These are phyloP conservation scores for Emys orbicularis DNA, from an alignment of 2,797 vertebrate genomes.

Conservation along the genomic window DNA sequence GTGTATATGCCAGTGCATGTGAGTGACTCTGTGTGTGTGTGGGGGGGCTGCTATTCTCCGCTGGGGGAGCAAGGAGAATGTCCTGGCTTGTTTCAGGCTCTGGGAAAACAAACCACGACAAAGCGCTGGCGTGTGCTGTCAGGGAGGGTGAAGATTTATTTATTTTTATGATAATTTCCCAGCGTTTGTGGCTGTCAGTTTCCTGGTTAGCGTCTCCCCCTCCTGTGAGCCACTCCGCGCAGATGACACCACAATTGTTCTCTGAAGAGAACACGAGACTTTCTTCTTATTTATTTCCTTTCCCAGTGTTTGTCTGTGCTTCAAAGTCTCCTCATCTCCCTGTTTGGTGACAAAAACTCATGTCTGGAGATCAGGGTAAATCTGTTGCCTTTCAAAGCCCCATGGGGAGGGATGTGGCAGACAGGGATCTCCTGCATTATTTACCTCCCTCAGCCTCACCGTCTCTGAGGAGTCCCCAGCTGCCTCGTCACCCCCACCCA, in stretches of 20 bases:
- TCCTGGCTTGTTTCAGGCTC: background rate
- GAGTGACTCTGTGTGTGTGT: too few species aligned
- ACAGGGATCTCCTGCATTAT: conserved; percentile 59
- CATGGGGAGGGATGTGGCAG: conserved; percentile 50
- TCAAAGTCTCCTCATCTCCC: conserved; percentile 72
- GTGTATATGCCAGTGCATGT: background rate
- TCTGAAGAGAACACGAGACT: conserved; percentile 72
- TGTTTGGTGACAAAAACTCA: conserved; percentile 75
- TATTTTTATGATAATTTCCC: conserved; percentile 37
- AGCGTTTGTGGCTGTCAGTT: conserved; percentile 49
- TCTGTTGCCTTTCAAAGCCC: conserved; percentile 74
- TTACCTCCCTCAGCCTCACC: background rate
- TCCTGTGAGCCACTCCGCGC: background rate
- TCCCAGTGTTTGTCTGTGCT: conserved; percentile 69
- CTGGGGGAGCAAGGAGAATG: background rate
- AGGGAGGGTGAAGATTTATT: background rate
- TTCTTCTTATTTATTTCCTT: conserved; percentile 74
- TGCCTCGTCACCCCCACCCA: rapidly evolving
- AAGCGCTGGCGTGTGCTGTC: background rate
- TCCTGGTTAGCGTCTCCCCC: conserved; percentile 55
- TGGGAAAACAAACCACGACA: background rate
- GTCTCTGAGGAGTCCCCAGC: background rate
- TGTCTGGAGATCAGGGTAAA: conserved; percentile 73
- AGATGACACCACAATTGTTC: conserved; percentile 69
- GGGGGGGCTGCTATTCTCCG: background rate